A percentile compares a stretch with the other conserved stretches of the same genome.
Conservation (phyloP, 2,797 vertebrate species). For the Atherinosoma microstoma region DNA sequence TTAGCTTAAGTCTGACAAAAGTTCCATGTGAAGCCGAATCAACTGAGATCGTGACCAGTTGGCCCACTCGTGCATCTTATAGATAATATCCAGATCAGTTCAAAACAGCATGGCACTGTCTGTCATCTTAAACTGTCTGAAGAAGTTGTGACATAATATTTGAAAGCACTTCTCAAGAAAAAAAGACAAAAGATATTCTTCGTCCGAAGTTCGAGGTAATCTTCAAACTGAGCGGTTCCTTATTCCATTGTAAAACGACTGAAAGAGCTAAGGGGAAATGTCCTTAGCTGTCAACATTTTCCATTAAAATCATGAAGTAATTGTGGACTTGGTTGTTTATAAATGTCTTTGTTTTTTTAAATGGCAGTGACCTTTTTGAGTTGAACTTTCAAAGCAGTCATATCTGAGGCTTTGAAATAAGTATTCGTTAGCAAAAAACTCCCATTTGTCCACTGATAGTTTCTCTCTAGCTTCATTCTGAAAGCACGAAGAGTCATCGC, state of each 20-base stretch:
- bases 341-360: slow-evolving; percentile 31
- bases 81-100: slow-evolving; percentile 34
- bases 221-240: slow-evolving; percentile 36
- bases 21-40: slow-evolving; percentile 45
- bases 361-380: slow-evolving; percentile 21
- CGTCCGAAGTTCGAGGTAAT: slow-evolving; percentile 13
- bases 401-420: slow-evolving; percentile 10
- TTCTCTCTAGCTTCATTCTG: not conserved
- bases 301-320: slow-evolving; percentile 58
- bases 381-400: slow-evolving; percentile 39
- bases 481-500: slow-evolving; percentile 3
- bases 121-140: slow-evolving; percentile 7
- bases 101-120: slow-evolving; percentile 5
- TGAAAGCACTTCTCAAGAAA: not conserved
- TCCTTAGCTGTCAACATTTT: slow-evolving; percentile 62
- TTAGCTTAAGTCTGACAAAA: slow-evolving; percentile 39
- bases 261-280: slow-evolving; percentile 49
- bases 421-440: slow-evolving; percentile 16
- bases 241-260: slow-evolving; percentile 44
- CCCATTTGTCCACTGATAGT: not conserved
- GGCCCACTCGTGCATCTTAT: slow-evolving; percentile 25
- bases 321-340: slow-evolving; percentile 55
- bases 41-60: slow-evolving; percentile 39
- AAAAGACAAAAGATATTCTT: slow-evolving; percentile 14
- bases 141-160: slow-evolving; percentile 10